These are phyloP conservation scores for Rotaria socialis DNA, from an alignment of 2,888 invertebrate genomes.

Conservation along the genomic window DNA sequence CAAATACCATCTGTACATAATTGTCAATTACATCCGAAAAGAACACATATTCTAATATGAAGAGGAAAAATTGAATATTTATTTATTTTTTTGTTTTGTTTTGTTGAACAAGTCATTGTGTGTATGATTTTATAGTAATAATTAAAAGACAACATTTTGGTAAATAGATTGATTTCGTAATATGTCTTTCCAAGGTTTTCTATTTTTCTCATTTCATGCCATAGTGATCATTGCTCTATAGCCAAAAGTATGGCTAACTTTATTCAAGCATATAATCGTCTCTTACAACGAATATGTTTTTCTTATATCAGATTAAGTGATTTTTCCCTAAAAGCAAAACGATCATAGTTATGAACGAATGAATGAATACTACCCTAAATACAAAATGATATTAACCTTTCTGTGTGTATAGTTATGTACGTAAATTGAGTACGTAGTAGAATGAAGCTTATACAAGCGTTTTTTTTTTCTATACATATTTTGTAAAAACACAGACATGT, in stretches of 20 bases:
- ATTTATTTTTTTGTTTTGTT: background rate
- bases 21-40: background rate
- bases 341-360: background rate
- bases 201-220: slow-evolving; percentile 9
- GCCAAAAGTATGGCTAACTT: background rate
- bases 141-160: background rate
- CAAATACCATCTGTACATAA: slow-evolving; percentile 28
- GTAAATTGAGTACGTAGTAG: too few species aligned
- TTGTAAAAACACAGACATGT: too few species aligned
- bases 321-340: background rate
- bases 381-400: background rate
- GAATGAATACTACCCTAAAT: background rate
- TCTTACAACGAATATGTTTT: background rate
- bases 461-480: too few species aligned
- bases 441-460: too few species aligned
- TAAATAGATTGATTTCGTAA: background rate
- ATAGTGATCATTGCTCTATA: background rate
- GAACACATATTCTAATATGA: slow-evolving; percentile 9
- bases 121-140: background rate
- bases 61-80: background rate
- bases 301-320: background rate
- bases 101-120: background rate
- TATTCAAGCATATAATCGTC: background rate
- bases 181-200: background rate
- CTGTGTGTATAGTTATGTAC: too few species aligned